Conservation (phyloP, 2,888 invertebrate species). For the Dicroscelio sp. region DNA sequence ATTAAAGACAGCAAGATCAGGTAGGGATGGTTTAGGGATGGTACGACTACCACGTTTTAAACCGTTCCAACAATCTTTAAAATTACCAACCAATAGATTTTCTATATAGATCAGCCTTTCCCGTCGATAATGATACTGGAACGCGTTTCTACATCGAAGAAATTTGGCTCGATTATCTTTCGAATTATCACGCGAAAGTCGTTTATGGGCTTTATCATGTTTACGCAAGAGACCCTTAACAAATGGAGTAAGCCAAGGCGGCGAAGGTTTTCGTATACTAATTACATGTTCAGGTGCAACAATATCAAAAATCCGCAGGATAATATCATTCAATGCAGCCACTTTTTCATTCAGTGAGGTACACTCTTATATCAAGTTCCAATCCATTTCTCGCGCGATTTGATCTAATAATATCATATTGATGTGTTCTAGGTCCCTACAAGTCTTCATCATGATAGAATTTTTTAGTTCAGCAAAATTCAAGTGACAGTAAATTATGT, state of each 20-base stretch:
- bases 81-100: not conserved
- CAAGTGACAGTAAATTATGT: not conserved
- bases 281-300: not conserved
- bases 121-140: not conserved
- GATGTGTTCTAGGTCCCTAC: not conserved
- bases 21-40: not conserved
- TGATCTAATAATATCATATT: not conserved
- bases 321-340: not conserved
- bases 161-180: not conserved
- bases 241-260: not conserved
- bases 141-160: not conserved
- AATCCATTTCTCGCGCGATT: not conserved
- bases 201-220: not conserved
- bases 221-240: not conserved
- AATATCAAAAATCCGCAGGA: not conserved
- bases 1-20: not conserved
- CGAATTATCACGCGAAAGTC: not conserved
- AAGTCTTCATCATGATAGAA: not conserved
- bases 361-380: not conserved
- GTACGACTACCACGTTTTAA: not conserved
- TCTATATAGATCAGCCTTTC: not conserved
- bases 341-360: not conserved
- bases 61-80: not conserved
- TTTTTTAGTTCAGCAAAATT: not conserved
- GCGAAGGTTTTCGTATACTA: not conserved